Percentiles rank a stretch among this genome's conserved stretches.
phyloP scores from a whole-genome alignment of 2,888 invertebrate species.

The Alcis repandata region DNA sequence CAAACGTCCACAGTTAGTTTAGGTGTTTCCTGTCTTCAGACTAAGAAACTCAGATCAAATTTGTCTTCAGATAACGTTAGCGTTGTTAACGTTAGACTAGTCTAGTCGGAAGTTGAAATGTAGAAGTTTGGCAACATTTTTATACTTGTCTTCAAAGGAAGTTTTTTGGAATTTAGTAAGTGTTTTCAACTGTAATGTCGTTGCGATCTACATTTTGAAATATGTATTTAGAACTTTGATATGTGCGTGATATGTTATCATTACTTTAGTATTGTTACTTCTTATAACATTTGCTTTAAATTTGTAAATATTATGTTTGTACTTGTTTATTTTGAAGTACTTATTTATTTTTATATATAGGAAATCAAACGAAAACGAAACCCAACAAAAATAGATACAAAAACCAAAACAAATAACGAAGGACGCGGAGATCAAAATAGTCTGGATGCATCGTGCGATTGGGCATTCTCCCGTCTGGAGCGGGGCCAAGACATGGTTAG shows the following conservation, averaged over 20 bases:
- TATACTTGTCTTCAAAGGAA: too few relatives aligned
- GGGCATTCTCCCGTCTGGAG: constrained; percentile 68
- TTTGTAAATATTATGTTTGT: neutral
- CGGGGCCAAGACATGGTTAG: constrained; percentile 63
- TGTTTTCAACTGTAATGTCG: too few relatives aligned
- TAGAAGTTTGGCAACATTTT: too few relatives aligned
- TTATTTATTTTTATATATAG: constrained; percentile 3
- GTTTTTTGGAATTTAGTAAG: too few relatives aligned
- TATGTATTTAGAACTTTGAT: neutral
- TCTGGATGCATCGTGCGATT: constrained; percentile 74
- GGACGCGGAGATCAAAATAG: constrained; percentile 75
- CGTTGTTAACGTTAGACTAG: too few relatives aligned
- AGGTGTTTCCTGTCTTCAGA: constrained; percentile 9
- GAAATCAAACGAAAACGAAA: constrained; percentile 59
- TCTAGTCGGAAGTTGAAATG: too few relatives aligned
- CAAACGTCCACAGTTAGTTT: constrained; percentile 61
- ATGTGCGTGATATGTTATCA: neutral
- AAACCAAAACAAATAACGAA: constrained; percentile 72
- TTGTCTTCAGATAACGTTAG: too few relatives aligned
- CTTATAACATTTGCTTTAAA: neutral
- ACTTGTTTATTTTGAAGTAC: neutral
- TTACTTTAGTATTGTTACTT: neutral
- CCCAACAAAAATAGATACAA: constrained; percentile 64
- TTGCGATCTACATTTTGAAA: neutral
- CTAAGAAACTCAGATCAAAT: neutral